Evolutionary conservation across 2,888 invertebrate genomes (phyloP), one percentile per base, ranked within the genome.

Genomic region (Bellardia pandia): DNA sequence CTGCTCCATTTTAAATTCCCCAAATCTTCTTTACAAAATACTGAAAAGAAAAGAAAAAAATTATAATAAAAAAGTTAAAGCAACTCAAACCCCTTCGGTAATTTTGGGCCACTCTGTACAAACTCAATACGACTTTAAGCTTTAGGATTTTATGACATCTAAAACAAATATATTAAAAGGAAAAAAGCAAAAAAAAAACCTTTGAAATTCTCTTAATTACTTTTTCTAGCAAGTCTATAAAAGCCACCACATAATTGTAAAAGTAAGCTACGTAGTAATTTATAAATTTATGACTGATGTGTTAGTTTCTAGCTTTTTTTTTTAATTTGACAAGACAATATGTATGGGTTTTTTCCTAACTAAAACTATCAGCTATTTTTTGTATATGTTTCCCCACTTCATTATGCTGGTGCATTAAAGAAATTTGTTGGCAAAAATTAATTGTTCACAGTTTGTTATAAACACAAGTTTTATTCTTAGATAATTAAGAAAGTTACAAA

Each of bases 391-490:
- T 42, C 3, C 16, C 40, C 48, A 16, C 13, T 58, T 33, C 16
- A 16, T 69, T 51, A 37, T 71, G 60, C 23, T 23, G 69, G 60
- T 60, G 69, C 71, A 60, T 71, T 60, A 51, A 45, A 42, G 0
- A 45, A 5, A 5, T 5, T 37, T 56, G 45, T 45, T 64, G 6
- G 14, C 51, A 16, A 53, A 76, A 72, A 76, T 83, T 83, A 83
- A 83, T 83, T 83, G 83, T 83, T 83, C 37, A 23, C 77, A 74
- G 33, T 84, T 77, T 69, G 13, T 71, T 66, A 66, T 56, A 66
- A 77, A 48, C 53, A 30, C 11, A 56, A 56, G 62, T 56, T 77
- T 77, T 64, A 77, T 71, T 64, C 64, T 71, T 64, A 72, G 66
- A 42, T 78, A 77, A 72, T 84, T 51, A 75, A 56, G 76, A 48